Conservation (phyloP, 1,140 invertebrate species). For the Zaprionus ghesquierei region DNA sequence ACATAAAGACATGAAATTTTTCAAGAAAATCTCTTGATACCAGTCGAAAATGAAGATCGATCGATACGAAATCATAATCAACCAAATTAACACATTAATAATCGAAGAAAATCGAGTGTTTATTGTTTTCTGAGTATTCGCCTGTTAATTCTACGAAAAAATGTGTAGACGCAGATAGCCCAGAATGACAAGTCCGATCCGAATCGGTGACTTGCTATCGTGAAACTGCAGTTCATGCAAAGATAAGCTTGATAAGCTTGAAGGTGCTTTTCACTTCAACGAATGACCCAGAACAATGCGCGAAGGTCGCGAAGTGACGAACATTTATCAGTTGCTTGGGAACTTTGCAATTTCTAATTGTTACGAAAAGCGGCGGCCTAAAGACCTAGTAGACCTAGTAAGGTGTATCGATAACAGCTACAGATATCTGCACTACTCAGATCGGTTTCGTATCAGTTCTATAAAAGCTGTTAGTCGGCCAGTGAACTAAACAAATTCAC, state of each 20-base stretch:
- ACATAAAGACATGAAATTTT: too few species aligned
- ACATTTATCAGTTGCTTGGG: background rate
- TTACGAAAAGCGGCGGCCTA: background rate
- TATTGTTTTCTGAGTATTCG: background rate
- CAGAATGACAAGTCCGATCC: background rate
- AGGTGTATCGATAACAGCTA: background rate
- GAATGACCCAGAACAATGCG: background rate
- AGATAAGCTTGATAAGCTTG: background rate
- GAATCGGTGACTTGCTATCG: background rate
- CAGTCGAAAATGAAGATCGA: too few species aligned
- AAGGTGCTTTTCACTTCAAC: background rate
- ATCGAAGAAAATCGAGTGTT: background rate
- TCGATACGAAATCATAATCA: too few species aligned
- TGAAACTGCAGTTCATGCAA: background rate
- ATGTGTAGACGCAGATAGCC: background rate
- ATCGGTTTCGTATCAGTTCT: background rate
- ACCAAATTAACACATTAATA: background rate
- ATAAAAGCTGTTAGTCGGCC: conserved; percentile 33
- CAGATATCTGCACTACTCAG: background rate
- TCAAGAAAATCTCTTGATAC: too few species aligned
- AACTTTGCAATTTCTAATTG: background rate
- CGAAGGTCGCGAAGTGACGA: background rate
- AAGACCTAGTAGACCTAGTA: too few species aligned
- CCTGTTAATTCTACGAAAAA: too few species aligned
- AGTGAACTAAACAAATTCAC: background rate